Evolutionary conservation across 64 coral and sea anemone genomes (phyloP), one percentile per base, ranked within the genome.

Genomic region (Montipora cactus): DNA sequence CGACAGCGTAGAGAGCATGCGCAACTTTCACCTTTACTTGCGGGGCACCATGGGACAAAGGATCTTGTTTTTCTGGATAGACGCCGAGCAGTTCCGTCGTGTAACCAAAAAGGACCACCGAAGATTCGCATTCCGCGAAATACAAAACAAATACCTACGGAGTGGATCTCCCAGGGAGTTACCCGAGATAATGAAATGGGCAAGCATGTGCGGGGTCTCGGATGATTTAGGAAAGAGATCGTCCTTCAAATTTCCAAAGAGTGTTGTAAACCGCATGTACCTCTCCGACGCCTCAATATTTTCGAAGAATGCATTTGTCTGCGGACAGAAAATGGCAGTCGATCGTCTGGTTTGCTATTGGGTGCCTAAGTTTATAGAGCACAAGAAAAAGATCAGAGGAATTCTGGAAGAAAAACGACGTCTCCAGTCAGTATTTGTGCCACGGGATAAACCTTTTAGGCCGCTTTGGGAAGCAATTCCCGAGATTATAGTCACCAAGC

Each of bases 141-240:
- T 97, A 74, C 96, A 97, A 68, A 81, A 19, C 59, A 97, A 97
- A 78, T 97, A 97, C 52, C 72, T 97, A n/a, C 79, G 85, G 16
- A 90, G 93, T 47, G 93, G 96, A 44, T 62, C 96, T 44, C 57
- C 74, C 0, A 78, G 57, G 66, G 96, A 97, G 49, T 89, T 97
- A n/a, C 92, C 96, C 12, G 78, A 94, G 58, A 67, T 77, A 46
- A 92, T 97, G 69, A 97, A 97, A 89, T 97, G 93, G 89, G 49
- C 67, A 15, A 93, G 84, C 14, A 5, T 93, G 19, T 93, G 92
- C 51, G 92, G 92, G 16, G 91, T 71, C 21, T 25, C 59, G 22
- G 49, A 47, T 44, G 12, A 76, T 44, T 8, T 51, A 23, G 83
- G 78, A 1, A 66, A 19, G 64, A 88, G 49, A 62, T 74, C 92